phyloP scores from a whole-genome alignment of 2,113 vertebrate genomes.

The Trichomycterus rosablanca region DNA sequence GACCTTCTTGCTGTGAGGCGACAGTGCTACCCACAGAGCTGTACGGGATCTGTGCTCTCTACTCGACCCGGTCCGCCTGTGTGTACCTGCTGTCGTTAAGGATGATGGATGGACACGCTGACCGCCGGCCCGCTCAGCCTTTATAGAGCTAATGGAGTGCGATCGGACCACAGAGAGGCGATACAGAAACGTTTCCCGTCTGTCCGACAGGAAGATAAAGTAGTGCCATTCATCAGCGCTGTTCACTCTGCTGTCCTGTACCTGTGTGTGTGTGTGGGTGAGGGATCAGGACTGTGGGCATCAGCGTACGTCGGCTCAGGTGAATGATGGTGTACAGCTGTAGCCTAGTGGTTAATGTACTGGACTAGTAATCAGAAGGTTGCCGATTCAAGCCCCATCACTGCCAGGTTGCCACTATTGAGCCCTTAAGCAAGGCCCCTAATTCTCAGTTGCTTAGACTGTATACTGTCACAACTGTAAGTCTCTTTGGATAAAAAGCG shows the following conservation, averaged over 20 bases:
- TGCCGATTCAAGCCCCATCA: no score
- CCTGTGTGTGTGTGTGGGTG: background rate
- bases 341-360: no score
- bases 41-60: background rate
- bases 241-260: constrained; percentile 22
- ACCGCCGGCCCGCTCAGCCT: constrained; percentile 11
- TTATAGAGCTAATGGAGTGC: constrained; percentile 41
- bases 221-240: constrained; percentile 39
- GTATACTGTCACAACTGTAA: no score
- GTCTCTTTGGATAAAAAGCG: no score
- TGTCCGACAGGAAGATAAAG: constrained; percentile 37
- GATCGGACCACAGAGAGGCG: constrained; percentile 24
- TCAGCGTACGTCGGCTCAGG: background rate
- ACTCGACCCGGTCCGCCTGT: constrained; percentile 23
- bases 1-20: no score
- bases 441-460: no score
- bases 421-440: no score
- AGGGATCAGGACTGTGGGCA: constrained; percentile 13
- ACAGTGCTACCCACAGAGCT: no score
- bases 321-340: constrained; percentile 26
- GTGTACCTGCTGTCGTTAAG: constrained; percentile 21
- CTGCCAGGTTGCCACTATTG: no score
- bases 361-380: no score
- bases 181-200: constrained; percentile 3
- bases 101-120: constrained; percentile 27